phyloP scores from a whole-genome alignment of 2,113 vertebrate species.

The Pardalotus punctatus region DNA sequence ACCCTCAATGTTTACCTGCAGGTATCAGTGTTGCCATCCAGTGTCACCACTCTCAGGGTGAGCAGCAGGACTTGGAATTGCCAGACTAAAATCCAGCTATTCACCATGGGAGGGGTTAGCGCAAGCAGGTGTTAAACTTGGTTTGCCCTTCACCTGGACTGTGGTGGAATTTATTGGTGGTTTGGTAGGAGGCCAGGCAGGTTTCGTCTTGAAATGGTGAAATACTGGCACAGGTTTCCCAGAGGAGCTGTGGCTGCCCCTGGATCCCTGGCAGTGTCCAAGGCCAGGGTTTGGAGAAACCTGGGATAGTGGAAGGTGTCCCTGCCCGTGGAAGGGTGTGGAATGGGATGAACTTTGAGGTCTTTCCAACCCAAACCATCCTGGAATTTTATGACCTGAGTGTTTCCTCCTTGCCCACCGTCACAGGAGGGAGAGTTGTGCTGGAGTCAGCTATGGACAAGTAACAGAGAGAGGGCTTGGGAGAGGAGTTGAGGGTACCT shows the following conservation, averaged over 20 bases:
- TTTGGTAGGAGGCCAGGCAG: not conserved
- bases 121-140: accelerated
- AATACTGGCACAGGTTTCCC: not conserved
- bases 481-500: not conserved
- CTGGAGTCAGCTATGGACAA: not conserved
- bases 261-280: not conserved
- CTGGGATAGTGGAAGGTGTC: not conserved
- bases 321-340: not conserved
- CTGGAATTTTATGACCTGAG: not conserved
- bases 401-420: accelerated
- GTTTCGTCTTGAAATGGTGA: too few species aligned
- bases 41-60: not conserved
- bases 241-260: not conserved
- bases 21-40: not conserved
- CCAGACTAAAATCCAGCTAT: not conserved
- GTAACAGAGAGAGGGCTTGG: not conserved
- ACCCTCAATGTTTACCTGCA: accelerated
- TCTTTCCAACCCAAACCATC: not conserved
- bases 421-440: not conserved
- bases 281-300: accelerated
- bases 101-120: not conserved
- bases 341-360: too few species aligned
- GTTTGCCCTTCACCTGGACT: not conserved
- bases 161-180: accelerated
- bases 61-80: not conserved